These are phyloP conservation scores for Passer domesticus DNA, from an alignment of 2,113 vertebrate genomes.

Conservation along the genomic window DNA sequence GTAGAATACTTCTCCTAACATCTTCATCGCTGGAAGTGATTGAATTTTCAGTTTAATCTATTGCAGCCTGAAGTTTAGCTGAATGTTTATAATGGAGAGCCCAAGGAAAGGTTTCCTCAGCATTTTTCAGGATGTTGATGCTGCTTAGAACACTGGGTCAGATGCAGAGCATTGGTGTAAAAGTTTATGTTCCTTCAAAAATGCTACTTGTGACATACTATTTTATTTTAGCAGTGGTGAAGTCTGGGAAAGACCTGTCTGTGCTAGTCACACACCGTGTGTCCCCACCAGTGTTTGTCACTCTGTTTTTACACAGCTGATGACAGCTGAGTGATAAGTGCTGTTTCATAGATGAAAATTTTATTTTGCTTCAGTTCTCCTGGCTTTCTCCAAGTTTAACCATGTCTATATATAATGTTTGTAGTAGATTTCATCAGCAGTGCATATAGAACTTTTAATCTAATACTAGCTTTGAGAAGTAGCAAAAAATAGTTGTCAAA, in stretches of 20 bases:
- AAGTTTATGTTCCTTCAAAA: background rate
- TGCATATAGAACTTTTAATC: background rate
- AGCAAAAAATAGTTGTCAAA: background rate
- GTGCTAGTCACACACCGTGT: background rate
- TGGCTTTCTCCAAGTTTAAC: background rate
- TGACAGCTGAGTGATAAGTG: background rate
- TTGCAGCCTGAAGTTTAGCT: background rate
- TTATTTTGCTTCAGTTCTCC: background rate
- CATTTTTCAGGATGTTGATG: background rate
- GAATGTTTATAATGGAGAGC: background rate
- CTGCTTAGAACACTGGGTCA: background rate
- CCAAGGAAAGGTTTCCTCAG: background rate
- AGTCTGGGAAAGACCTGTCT: background rate
- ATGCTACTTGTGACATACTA: background rate
- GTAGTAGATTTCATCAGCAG: background rate
- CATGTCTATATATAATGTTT: fast-evolving
- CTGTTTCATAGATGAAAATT: background rate
- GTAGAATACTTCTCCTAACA: background rate
- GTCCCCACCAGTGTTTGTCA: background rate
- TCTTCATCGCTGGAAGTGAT: background rate
- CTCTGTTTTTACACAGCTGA: background rate
- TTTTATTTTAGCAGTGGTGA: background rate
- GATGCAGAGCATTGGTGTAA: background rate
- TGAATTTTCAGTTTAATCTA: background rate
- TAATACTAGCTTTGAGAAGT: background rate